Percentiles rank a stretch among this genome's conserved stretches.
Conservation (phyloP, 2,888 invertebrate genomes). For the Nasonia oneida region DNA sequence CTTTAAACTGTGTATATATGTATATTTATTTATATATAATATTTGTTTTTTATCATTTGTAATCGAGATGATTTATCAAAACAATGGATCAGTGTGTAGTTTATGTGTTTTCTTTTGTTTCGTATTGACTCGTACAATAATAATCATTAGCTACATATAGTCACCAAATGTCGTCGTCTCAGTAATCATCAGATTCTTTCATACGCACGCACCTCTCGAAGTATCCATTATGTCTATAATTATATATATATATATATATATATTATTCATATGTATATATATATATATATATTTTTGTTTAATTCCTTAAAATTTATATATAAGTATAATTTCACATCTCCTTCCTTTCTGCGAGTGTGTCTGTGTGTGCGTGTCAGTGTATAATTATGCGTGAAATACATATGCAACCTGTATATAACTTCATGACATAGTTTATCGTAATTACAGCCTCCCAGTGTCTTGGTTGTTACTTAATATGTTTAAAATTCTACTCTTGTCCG, state of each 20-base stretch:
- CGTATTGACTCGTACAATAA: conserved; percentile 67
- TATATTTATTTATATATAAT: conserved; percentile 36
- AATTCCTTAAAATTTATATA: conserved; percentile 53
- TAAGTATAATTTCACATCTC: conserved; percentile 42
- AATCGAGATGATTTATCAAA: conserved; percentile 62
- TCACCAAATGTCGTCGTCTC: conserved; percentile 44
- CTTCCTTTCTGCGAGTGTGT: conserved; percentile 47
- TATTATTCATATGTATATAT: conserved; percentile 52
- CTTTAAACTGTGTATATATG: conserved; percentile 25
- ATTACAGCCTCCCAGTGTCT: conserved; percentile 59
- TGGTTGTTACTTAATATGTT: background rate
- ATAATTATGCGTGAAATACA: conserved; percentile 59
- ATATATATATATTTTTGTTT: background rate
- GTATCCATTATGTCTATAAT: conserved; percentile 60
- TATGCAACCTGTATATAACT: conserved; percentile 34
- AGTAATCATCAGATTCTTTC: conserved; percentile 44
- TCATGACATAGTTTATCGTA: conserved; percentile 37
- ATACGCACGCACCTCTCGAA: conserved; percentile 59
- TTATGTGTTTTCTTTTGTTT: conserved; percentile 59
- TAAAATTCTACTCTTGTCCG: conserved; percentile 26
- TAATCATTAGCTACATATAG: conserved; percentile 45
- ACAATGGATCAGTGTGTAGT: conserved; percentile 62
- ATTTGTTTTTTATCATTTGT: conserved; percentile 45
- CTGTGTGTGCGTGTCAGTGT: conserved; percentile 63
- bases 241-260: conserved; percentile 55